These are phyloP conservation scores for Notolabrus celidotus DNA, from an alignment of 2,797 vertebrate species.

Conservation along the genomic window DNA sequence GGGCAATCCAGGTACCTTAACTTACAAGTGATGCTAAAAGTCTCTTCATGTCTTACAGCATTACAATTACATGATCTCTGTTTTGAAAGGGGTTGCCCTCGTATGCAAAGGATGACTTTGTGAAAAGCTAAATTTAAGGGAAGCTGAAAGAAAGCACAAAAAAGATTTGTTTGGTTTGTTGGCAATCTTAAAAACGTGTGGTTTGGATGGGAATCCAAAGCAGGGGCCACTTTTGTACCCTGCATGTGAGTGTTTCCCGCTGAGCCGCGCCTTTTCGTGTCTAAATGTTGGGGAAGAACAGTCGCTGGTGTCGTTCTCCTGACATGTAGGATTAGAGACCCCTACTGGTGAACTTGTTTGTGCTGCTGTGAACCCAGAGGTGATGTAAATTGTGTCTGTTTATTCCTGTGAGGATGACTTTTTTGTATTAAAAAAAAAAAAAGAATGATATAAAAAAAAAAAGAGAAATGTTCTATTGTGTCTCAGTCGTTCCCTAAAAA, in stretches of 20 bases:
- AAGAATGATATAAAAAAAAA: constrained; percentile 7
- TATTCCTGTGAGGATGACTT: constrained; percentile 77
- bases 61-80: constrained; percentile 41
- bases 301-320: constrained; percentile 59
- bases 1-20: constrained; percentile 47
- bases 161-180: constrained; percentile 36
- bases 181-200: constrained; percentile 35
- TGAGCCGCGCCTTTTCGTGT: constrained; percentile 56
- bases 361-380: constrained; percentile 79
- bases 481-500: constrained; percentile 61
- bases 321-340: constrained; percentile 75
- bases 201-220: constrained; percentile 35
- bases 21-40: constrained; percentile 47
- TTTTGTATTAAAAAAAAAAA: constrained; percentile 43
- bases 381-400: constrained; percentile 83
- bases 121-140: constrained; percentile 27
- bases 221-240: constrained; percentile 41
- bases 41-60: constrained; percentile 29
- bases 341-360: constrained; percentile 78
- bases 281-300: constrained; percentile 61
- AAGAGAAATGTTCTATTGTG: constrained; percentile 50
- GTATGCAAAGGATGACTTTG: constrained; percentile 48
- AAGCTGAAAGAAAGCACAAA: constrained; percentile 60
- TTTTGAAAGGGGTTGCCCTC: constrained; percentile 45
- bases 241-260: constrained; percentile 48